Conservation (phyloP, 1,140 invertebrate species). For the Hestina assimilis region DNA sequence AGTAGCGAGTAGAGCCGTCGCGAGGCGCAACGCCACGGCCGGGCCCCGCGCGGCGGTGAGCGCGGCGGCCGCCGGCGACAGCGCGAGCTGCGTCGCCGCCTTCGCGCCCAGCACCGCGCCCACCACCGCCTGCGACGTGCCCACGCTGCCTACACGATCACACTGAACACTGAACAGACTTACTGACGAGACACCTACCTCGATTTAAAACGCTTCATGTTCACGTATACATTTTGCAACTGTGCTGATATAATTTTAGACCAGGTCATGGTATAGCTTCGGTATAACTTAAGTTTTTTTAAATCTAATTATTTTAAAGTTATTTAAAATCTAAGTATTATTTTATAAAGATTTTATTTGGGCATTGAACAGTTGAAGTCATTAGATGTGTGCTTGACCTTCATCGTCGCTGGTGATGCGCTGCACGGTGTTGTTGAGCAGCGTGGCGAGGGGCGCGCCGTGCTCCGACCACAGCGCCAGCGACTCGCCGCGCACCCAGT, state of each 20-base stretch:
- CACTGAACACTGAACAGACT: too few species aligned
- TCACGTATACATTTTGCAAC: too few species aligned
- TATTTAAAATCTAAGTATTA: too few species aligned
- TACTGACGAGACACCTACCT: too few species aligned
- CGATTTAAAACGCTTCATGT: neutral
- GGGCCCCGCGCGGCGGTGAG: conserved; percentile 43
- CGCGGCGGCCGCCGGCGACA: conserved; percentile 46
- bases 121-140: conserved; percentile 43
- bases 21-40: conserved; percentile 38
- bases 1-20: conserved; percentile 36
- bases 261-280: too few species aligned
- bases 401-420: conserved; percentile 27
- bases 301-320: too few species aligned
- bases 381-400: conserved; percentile 3
- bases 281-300: too few species aligned
- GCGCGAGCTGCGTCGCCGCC: conserved; percentile 45
- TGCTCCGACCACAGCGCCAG: conserved; percentile 53
- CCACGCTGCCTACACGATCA: conserved; percentile 25
- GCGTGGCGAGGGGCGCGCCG: conserved; percentile 47
- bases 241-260: too few species aligned
- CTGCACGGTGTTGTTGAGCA: conserved; percentile 56
- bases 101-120: conserved; percentile 57
- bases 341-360: too few species aligned
- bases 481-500: conserved; percentile 61
- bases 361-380: neutral